Percentiles rank a stretch among this genome's conserved stretches.
Evolutionary conservation across 37 sponge, comb jelly and placozoan genomes (phyloP).

Genomic region (Crambe crambe): DNA sequence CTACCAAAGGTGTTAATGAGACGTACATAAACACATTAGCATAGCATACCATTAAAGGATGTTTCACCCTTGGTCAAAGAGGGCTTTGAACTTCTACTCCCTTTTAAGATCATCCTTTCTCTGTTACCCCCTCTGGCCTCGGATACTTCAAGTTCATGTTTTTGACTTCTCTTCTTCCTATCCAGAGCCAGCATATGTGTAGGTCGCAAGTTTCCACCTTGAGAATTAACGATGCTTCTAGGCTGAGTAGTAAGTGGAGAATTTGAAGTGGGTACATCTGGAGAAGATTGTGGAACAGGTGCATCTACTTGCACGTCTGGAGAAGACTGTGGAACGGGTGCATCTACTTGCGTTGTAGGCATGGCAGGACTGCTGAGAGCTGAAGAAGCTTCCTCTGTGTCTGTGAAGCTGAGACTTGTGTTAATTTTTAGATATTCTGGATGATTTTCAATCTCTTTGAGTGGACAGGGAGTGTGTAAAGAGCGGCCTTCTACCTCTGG

Average conservation of each 20-base stretch:
- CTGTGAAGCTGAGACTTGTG: not conserved
- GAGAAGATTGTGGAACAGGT: not conserved
- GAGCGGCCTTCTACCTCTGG: not conserved
- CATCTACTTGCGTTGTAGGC: not conserved
- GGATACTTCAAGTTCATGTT: not conserved
- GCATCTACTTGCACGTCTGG: not conserved
- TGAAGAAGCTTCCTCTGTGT: not conserved
- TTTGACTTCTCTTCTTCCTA: not conserved
- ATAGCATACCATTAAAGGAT: too few species aligned
- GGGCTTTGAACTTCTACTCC: not conserved
- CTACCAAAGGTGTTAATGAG: too few species aligned
- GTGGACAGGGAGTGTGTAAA: not conserved
- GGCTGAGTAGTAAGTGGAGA: not conserved
- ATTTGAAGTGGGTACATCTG: not conserved
- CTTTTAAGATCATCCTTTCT: not conserved
- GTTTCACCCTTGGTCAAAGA: not conserved
- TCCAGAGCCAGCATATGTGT: not conserved
- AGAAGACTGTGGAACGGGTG: not conserved
- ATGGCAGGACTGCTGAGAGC: conserved; percentile 1
- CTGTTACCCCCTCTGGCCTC: not conserved
- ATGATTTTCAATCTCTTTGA: not conserved
- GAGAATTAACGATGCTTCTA: not conserved
- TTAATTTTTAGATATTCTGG: not conserved
- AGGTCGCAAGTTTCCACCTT: not conserved
- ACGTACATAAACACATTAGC: too few species aligned